Conservation (phyloP, 1,140 invertebrate genomes). For the Drosophila sechellia region DNA sequence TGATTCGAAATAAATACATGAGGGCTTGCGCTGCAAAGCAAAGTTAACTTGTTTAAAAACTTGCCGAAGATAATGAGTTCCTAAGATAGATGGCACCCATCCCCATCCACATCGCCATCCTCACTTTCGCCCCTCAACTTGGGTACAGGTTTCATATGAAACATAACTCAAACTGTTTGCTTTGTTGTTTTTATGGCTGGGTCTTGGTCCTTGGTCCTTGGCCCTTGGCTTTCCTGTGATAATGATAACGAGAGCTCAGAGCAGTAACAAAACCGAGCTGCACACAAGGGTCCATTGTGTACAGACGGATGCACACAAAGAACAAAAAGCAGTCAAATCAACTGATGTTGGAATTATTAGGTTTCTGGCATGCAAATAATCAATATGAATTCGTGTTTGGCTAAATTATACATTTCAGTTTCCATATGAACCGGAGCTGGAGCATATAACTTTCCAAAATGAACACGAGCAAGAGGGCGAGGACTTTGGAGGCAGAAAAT, state of each 20-base stretch:
- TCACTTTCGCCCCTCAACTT: conserved; percentile 12
- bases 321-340: neutral
- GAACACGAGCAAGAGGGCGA: too few relatives aligned
- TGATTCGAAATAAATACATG: conserved; percentile 75
- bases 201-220: conserved; percentile 59
- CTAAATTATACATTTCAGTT: too few relatives aligned
- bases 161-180: conserved; percentile 64
- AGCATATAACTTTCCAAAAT: too few relatives aligned
- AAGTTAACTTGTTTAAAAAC: conserved; percentile 72
- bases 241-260: conserved; percentile 62
- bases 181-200: conserved; percentile 65
- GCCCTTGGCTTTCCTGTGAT: conserved; percentile 43
- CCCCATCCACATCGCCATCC: too few relatives aligned
- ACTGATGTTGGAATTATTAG: neutral
- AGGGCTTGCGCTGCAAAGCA: conserved; percentile 45
- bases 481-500: too few relatives aligned
- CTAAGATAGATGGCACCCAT: conserved; percentile 61
- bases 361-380: neutral
- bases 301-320: conserved; percentile 39
- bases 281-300: conserved; percentile 58
- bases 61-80: conserved; percentile 82
- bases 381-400: neutral
- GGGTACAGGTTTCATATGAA: conserved; percentile 51
- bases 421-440: too few relatives aligned
- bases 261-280: conserved; percentile 42